These are phyloP conservation scores for Nerophis ophidion DNA, from an alignment of 2,113 vertebrate species.

Conservation along the genomic window DNA sequence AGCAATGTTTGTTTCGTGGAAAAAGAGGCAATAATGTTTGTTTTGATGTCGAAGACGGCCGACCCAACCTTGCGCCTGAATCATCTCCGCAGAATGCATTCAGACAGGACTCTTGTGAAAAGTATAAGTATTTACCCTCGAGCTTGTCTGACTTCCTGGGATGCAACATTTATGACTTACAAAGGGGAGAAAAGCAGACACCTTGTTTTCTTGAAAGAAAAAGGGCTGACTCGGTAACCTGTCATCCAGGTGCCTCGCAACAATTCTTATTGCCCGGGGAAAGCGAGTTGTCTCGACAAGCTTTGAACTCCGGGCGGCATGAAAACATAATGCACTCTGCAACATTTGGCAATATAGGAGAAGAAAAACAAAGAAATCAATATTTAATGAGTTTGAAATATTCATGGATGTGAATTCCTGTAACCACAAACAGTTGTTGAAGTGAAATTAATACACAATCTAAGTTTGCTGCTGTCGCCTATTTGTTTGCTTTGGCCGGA, in stretches of 20 bases:
- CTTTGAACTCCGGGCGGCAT: conserved; percentile 3
- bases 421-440: not conserved
- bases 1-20: too few relatives aligned
- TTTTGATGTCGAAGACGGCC: too few relatives aligned
- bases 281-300: conserved; percentile 1
- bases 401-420: not conserved
- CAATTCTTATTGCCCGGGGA: not conserved
- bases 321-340: not conserved
- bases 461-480: too few relatives aligned
- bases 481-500: not conserved
- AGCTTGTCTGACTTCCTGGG: not conserved
- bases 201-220: not conserved
- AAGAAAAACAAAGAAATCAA: conserved; percentile 3
- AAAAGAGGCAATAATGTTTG: too few relatives aligned
- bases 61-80: too few relatives aligned
- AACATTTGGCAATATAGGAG: conserved; percentile 7
- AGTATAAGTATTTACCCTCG: too few relatives aligned
- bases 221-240: not conserved
- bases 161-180: not conserved
- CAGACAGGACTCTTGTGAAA: too few relatives aligned
- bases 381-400: conserved; percentile 7
- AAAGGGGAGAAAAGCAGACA: not conserved
- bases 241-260: not conserved
- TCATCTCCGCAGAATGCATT: too few relatives aligned
- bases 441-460: not conserved